A percentile compares a stretch with the other conserved stretches of the same genome.
Conservation (phyloP, 2,888 invertebrate species). For the Pyrochroa serraticornis region DNA sequence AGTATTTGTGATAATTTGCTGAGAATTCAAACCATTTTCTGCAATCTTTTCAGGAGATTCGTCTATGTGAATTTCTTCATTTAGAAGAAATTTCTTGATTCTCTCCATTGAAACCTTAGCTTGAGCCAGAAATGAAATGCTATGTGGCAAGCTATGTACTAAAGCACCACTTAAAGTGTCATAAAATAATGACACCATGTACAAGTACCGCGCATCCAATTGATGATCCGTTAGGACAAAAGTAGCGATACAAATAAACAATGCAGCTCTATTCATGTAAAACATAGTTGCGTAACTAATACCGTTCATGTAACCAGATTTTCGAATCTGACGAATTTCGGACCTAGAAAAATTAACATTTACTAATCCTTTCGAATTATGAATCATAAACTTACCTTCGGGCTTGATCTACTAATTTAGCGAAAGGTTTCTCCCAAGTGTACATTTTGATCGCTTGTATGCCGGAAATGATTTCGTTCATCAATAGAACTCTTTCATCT, state of each 20-base stretch:
- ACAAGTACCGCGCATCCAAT: slow-evolving; percentile 67
- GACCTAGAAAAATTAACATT: slow-evolving; percentile 58
- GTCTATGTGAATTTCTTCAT: slow-evolving; percentile 43
- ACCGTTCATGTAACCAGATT: slow-evolving; percentile 68
- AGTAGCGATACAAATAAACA: slow-evolving; percentile 78
- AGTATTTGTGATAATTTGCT: slow-evolving; percentile 58
- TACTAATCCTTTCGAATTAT: no score
- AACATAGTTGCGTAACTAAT: slow-evolving; percentile 69
- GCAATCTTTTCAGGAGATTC: slow-evolving; percentile 56
- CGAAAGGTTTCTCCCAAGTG: slow-evolving; percentile 91
- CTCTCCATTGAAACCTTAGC: slow-evolving; percentile 75
- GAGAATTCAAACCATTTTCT: slow-evolving; percentile 43
- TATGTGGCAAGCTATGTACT: slow-evolving; percentile 68
- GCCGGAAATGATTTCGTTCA: slow-evolving; percentile 89
- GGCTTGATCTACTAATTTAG: slow-evolving; percentile 71
- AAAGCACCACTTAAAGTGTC: slow-evolving; percentile 70
- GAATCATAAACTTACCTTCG: slow-evolving; percentile 64
- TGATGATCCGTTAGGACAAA: slow-evolving; percentile 70
- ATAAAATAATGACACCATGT: slow-evolving; percentile 76
- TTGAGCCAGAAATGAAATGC: slow-evolving; percentile 75
- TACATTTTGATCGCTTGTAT: slow-evolving; percentile 96
- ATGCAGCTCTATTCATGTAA: slow-evolving; percentile 81
- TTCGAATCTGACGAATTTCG: slow-evolving; percentile 69
- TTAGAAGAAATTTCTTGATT: slow-evolving; percentile 65
- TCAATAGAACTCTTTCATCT: slow-evolving; percentile 82